Evolutionary conservation across 2,113 vertebrate species (phyloP), one percentile per base, ranked within the genome.

Genomic region (Tragulus kanchil): DNA sequence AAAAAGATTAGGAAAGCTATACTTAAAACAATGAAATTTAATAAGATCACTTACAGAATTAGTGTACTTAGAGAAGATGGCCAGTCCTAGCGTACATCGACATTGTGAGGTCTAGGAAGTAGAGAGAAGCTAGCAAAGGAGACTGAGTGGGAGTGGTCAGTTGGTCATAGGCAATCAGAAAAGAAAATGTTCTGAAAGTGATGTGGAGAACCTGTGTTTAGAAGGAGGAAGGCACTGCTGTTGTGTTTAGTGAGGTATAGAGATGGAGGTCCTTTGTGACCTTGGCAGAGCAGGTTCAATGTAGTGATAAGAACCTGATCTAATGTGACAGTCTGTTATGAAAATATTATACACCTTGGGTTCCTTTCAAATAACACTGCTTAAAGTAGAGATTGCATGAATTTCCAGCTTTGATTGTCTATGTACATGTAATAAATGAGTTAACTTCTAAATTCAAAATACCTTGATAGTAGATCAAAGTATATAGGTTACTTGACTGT

Each of bases 1-100:
- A 16, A 79, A 93, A 90, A 64, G 7, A 67, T 75, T 82, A 75
- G 65, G 23, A 90, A 95, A 96, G 64, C 31, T 42, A 31, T 81
- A 77, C n/a, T 90, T 82, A 92, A 75, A 95, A 25, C 42, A 54
- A 54, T 69, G n/a, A 75, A 81, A 86, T 50, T 82, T n/a, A 64
- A n/a, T 73, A 9, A 69, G 36, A 45, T 90, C 14, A 65, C 15
- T 8, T 75, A 65, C 21, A 12, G 45, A 94, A 77, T 65, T 73
- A 19, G 11, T 2, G 3, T 61, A 69, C 23, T n/a, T 4, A 36
- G 56, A 54, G 71, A 85, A 54, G 31, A 67, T 65, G 50, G 14
- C 25, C 64, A 86, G 1, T 89, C 62, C 36, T 79, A 58, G 26
- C 36, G 11, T 31, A 59, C 7, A 0, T 65, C 6, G 36, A n/a